phyloP scores from a whole-genome alignment of 1,140 invertebrate species.

The Ceratina japonica region DNA sequence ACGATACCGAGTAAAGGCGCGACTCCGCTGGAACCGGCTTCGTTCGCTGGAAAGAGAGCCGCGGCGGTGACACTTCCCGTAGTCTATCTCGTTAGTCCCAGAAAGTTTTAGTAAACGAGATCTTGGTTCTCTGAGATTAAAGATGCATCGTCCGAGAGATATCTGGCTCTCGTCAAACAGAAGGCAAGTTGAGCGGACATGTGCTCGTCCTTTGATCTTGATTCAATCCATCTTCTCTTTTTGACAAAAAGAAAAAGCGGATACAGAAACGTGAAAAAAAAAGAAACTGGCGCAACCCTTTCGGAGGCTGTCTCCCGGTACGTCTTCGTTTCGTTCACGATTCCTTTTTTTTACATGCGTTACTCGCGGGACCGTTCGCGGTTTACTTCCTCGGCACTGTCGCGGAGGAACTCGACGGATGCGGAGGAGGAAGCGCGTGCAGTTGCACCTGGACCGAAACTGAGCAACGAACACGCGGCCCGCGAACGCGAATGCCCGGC shows the following conservation, averaged over 20 bases:
- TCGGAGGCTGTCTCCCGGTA: not conserved
- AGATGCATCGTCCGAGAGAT: not conserved
- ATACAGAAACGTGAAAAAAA: not conserved
- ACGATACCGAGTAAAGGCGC: not conserved
- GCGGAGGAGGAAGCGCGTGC: slow-evolving; percentile 49
- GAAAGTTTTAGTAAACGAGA: too few species aligned
- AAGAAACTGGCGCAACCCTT: not conserved
- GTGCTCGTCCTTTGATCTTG: not conserved
- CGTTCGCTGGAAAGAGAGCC: not conserved
- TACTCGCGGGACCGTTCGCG: slow-evolving; percentile 5
- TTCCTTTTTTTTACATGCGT: not conserved
- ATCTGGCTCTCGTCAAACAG: too few species aligned
- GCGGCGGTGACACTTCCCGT: not conserved
- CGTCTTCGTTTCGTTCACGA: not conserved
- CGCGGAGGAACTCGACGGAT: slow-evolving; percentile 34
- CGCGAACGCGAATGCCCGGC: slow-evolving; percentile 68
- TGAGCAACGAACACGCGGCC: slow-evolving; percentile 74
- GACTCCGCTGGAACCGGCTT: not conserved
- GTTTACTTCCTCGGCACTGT: slow-evolving; percentile 19
- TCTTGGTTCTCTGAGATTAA: not conserved
- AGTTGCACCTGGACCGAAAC: slow-evolving; percentile 72
- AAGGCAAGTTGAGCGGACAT: not conserved
- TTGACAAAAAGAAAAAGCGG: not conserved
- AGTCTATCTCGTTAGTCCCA: not conserved
- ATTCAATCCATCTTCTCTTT: not conserved